Evolutionary conservation across 2,888 invertebrate species (phyloP).

Genomic region (Danaus chrysippus): DNA sequence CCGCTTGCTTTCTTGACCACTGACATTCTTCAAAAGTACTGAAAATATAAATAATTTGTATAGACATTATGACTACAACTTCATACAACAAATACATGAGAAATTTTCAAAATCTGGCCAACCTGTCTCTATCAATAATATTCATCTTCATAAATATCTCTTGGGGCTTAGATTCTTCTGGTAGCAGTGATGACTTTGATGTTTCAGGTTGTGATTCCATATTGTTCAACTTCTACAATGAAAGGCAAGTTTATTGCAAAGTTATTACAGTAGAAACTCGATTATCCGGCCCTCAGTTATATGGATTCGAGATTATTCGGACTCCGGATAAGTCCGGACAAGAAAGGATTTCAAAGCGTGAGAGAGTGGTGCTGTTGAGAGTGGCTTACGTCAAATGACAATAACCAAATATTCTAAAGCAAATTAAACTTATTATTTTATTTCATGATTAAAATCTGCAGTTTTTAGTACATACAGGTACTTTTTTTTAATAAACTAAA

Average conservation of each 20-base stretch:
- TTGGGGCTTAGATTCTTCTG: conserved; percentile 58
- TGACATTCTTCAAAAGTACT: conserved; percentile 80
- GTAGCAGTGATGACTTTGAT: conserved; percentile 45
- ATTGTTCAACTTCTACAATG: conserved; percentile 67
- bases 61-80: background rate
- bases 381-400: no score
- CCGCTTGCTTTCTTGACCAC: conserved; percentile 94
- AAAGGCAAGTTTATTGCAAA: conserved; percentile 1
- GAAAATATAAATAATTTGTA: conserved; percentile 31
- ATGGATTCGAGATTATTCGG: no score
- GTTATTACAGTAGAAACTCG: no score
- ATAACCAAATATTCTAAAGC: no score
- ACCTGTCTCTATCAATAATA: conserved; percentile 68
- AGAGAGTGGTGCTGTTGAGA: no score
- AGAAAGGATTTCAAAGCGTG: no score
- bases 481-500: no score
- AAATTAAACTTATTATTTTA: no score
- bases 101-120: conserved; percentile 35
- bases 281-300: no score
- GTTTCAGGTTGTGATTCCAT: conserved; percentile 51
- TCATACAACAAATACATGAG: conserved; percentile 2
- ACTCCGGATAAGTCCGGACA: no score
- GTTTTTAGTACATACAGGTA: no score
- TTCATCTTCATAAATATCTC: conserved; percentile 66
- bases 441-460: no score